Base-by-base conservation (phyloP, 2,797 vertebrate genomes). In the Acrocephalus scirpaceus region DNA sequence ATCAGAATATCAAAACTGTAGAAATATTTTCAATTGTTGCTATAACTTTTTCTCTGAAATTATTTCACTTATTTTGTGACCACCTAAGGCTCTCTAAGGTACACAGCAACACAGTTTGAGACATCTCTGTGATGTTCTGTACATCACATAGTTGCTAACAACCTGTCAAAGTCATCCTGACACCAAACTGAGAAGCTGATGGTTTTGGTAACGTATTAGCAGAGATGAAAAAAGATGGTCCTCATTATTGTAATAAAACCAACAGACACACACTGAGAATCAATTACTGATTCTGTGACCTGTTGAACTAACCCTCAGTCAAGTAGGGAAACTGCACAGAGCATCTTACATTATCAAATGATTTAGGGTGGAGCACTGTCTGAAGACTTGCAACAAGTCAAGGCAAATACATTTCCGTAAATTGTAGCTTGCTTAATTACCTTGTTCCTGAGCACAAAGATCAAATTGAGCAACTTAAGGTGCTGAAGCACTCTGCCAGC, bases 181-280 rank as follows among this genome's bases (percentile, higher is more conserved):
- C 95, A 95, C 96, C 97, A 97, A 97, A 97, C 97, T 91, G 98
- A 97, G 98, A 97, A 90, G 91, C 92, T 95, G 97, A 97, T 97
- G 96, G 96, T 96, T 97, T 97, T 94, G 96, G 96, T 97, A 97
- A 97, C 64, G 0, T 97, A 96, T 97, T 97, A 97, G 96, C 94
- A 91, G 95, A 97, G 97, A 98, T 97, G 96, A 97, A 97, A 97
- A 97, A 96, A 93, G 83, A 95, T 90, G 85, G 97, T 97, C 97
- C 98, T 98, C 98, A 97, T 98, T 98, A 98, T 96, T 97, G 97
- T 97, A 98, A 98, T 98, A 97, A 98, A 98, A 96, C 92, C 97
- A 97, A 97, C 96, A 96, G 97, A 97, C 97, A 95, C 96, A 95
- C 95, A 73, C 96, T 80, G 97, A 97, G 97, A 98, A 98, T 98